A percentile compares a stretch with the other conserved stretches of the same genome.
phyloP scores from a whole-genome alignment of 2,888 invertebrate genomes.

The Stenolophus ochropezus region DNA sequence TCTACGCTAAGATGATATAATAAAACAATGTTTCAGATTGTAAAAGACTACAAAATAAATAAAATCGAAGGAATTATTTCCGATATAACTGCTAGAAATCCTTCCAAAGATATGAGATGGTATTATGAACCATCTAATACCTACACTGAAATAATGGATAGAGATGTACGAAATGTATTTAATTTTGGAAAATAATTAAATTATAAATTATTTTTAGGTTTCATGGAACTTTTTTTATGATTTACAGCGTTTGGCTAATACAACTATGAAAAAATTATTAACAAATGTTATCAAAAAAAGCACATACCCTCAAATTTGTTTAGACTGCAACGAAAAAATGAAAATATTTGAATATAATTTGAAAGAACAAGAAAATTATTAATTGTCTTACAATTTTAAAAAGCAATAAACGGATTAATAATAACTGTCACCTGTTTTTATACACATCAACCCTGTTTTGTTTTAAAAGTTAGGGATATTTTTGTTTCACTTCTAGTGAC shows the following conservation, averaged over 20 bases:
- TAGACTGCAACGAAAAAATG: conserved; percentile 40
- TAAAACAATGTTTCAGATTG: conserved; percentile 11
- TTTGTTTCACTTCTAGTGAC: background rate
- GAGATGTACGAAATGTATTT: conserved; percentile 32
- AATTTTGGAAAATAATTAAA: conserved; percentile 2
- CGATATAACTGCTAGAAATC: background rate
- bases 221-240: conserved; percentile 26
- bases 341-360: conserved; percentile 32
- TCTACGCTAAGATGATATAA: too few species aligned
- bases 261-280: conserved; percentile 41
- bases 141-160: conserved; percentile 43
- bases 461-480: background rate
- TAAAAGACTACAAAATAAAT: conserved; percentile 25
- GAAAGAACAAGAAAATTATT: conserved; percentile 29
- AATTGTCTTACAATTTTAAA: too few species aligned
- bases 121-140: conserved; percentile 39
- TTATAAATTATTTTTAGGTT: conserved; percentile 35
- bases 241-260: conserved; percentile 27
- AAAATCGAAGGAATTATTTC: conserved; percentile 12
- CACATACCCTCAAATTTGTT: conserved; percentile 44
- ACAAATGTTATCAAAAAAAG: conserved; percentile 34
- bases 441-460: too few species aligned
- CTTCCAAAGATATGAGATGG: conserved; percentile 31
- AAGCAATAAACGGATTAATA: too few species aligned
- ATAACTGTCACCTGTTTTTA: too few species aligned